These are phyloP conservation scores for Protobothrops mucrosquamatus DNA, from an alignment of 2,113 vertebrate species.

Conservation along the genomic window DNA sequence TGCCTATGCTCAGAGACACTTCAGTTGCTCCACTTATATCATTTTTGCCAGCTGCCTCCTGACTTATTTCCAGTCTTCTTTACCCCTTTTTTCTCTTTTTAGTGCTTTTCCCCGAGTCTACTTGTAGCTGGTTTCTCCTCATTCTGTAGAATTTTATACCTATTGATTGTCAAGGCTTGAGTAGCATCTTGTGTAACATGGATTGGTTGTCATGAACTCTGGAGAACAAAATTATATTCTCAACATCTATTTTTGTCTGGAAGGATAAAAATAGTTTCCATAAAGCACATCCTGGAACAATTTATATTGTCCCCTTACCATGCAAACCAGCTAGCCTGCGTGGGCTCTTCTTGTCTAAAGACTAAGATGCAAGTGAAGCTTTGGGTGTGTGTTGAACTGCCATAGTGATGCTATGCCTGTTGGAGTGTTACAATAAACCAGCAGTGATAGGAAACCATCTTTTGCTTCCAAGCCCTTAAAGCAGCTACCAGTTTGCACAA, in stretches of 20 bases:
- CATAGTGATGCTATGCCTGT: background rate
- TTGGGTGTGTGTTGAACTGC: background rate
- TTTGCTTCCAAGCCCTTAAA: background rate
- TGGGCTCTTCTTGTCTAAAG: conserved; percentile 8
- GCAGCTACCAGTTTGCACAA: background rate
- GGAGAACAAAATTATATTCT: conserved; percentile 5
- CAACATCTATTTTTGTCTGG: conserved; percentile 25
- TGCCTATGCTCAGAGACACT: background rate
- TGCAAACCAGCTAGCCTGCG: background rate
- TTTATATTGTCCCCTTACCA: background rate
- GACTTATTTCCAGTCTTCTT: background rate
- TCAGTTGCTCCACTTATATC: background rate
- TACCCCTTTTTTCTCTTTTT: background rate
- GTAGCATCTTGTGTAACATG: background rate
- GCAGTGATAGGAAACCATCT: background rate
- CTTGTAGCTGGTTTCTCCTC: background rate
- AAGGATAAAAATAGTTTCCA: conserved; percentile 10
- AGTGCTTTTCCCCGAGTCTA: background rate
- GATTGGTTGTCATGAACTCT: conserved; percentile 1
- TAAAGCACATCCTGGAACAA: conserved; percentile 15
- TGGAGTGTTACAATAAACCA: background rate
- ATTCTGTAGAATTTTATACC: background rate
- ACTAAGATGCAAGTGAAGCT: background rate
- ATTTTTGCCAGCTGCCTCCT: background rate
- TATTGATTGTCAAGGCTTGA: background rate